A percentile compares a stretch with the other conserved stretches of the same genome.
phyloP scores from a whole-genome alignment of 2,888 invertebrate genomes.

The Drosophila histrio region DNA sequence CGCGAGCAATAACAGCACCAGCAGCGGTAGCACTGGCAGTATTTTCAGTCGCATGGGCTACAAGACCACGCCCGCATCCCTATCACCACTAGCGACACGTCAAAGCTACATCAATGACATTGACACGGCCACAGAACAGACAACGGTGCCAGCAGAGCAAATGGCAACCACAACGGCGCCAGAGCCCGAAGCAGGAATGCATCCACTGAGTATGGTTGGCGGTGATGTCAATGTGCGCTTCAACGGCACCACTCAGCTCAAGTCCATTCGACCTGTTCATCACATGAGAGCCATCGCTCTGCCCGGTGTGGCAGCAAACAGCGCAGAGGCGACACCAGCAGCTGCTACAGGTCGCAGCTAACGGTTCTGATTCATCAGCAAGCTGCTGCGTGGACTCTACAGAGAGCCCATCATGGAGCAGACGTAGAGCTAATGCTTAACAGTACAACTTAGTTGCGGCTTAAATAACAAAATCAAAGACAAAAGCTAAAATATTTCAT shows the following conservation, averaged over 20 bases:
- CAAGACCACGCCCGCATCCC: conserved; percentile 76
- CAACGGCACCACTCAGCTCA: conserved; percentile 91
- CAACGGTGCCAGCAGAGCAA: conserved; percentile 35
- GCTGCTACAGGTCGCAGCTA: conserved; percentile 80
- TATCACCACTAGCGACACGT: conserved; percentile 75
- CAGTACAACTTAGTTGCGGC: conserved; percentile 60
- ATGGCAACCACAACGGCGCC: conserved; percentile 32
- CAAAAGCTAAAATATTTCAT: conserved; percentile 47
- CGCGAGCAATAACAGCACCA: conserved; percentile 73
- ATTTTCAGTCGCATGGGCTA: conserved; percentile 82
- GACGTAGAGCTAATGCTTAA: conserved; percentile 41
- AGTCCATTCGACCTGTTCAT: conserved; percentile 87
- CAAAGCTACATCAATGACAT: conserved; percentile 54
- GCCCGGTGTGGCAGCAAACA: conserved; percentile 36
- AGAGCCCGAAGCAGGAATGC: conserved; percentile 83
- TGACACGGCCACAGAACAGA: conserved; percentile 55
- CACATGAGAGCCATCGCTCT: conserved; percentile 79
- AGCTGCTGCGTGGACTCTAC: conserved; percentile 80
- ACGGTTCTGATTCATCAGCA: conserved; percentile 83
- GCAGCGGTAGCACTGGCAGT: conserved; percentile 70
- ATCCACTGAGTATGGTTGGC: conserved; percentile 90
- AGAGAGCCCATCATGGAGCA: conserved; percentile 43
- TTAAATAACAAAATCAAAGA: conserved; percentile 13
- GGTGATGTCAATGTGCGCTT: conserved; percentile 91
- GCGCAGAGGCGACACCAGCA: conserved; percentile 30